Evolutionary conservation across 2,888 invertebrate species (phyloP), one percentile per base, ranked within the genome.

Genomic region (Microdon myrmicae): DNA sequence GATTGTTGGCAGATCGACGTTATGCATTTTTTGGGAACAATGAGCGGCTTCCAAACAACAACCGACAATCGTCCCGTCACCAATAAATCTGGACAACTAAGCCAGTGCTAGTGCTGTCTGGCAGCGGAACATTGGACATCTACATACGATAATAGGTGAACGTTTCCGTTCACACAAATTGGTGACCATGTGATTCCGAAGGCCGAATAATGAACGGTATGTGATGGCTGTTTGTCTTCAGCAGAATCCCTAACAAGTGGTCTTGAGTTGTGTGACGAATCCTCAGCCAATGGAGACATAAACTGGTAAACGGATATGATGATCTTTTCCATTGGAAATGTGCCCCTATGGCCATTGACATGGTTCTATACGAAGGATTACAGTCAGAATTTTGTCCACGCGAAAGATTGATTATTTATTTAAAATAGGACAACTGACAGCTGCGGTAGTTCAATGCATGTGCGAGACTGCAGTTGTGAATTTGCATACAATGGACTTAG

Each of bases 401-500:
- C 31, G 38, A 20, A 32, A 49, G 31, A 60, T 60, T 60, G 60
- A 60, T 54, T 53, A 44, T 51, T 53, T 55, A 28, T 22, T 48
- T 49, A 37, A 28, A 43, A 25, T 28, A 10, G 5, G 20, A 48
- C 28, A 31, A 55, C 25, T 41, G 31, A 43, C 37, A 41, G 41
- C 37, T 45, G 44, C 45, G 38, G 34, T 45, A 17, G 13, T 23
- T 39, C 44, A 47, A 58, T 47, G 43, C 58, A 53, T 58, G 58
- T 45, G 59, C 32, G 28, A 47, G 35, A n/a, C n/a, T n/a, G n/a
- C 29, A 10, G n/a, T 16, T 3, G 39, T 9, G 12, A 47, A 64
- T 64, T 64, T 53, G 51, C 64, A 64, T 64, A 64, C 64, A 64
- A 64, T 64, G 51, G 31, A n/a, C n/a, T n/a, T n/a, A n/a, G n/a